phyloP scores from a whole-genome alignment of 2,888 invertebrate genomes.

The Acronicta alni region DNA sequence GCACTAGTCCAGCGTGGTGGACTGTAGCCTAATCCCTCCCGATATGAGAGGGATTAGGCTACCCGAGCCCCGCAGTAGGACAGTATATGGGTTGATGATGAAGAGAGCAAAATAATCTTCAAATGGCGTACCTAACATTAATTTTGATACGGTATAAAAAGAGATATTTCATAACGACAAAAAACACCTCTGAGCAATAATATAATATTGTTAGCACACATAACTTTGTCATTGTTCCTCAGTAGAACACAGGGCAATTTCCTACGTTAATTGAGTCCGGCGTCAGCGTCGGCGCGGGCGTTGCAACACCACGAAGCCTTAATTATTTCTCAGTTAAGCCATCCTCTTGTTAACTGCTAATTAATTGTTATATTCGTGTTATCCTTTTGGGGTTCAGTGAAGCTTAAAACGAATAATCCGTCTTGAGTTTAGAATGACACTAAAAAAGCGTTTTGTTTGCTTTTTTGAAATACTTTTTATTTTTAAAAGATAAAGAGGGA shows the following conservation, averaged over 20 bases:
- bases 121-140: no score
- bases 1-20: no score
- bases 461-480: no score
- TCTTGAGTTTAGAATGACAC: conserved; percentile 8
- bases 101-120: no score
- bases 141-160: no score
- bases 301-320: conserved; percentile 31
- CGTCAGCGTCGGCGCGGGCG: conserved; percentile 9
- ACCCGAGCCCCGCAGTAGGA: no score
- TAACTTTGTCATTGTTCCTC: conserved; percentile 18
- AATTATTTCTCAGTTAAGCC: conserved; percentile 50
- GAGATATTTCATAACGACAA: no score
- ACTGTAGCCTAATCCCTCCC: no score
- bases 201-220: conserved; percentile 4
- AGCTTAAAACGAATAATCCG: conserved; percentile 36
- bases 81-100: no score
- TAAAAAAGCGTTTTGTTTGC: conserved; percentile 18
- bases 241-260: conserved; percentile 34
- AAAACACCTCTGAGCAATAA: not conserved
- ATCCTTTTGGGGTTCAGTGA: conserved; percentile 21
- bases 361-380: conserved; percentile 47
- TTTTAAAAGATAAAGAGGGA: no score
- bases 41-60: no score
- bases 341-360: conserved; percentile 45
- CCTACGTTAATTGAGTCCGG: conserved; percentile 50